These are phyloP conservation scores for Dryadula phaetusa DNA, from an alignment of 2,888 invertebrate species.

Conservation along the genomic window DNA sequence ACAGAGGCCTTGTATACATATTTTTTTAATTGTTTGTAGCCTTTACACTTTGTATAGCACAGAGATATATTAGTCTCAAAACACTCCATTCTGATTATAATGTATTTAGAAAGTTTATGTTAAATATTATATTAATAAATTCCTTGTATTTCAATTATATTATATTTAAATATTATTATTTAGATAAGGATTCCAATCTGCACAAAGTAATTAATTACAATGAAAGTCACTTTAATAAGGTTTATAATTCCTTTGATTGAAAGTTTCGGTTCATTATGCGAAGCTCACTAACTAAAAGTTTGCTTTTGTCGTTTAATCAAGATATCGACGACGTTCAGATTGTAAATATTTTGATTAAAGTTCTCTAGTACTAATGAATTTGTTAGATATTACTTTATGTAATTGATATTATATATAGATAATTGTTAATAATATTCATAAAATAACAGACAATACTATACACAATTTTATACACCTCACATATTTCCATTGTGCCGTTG, in stretches of 20 bases:
- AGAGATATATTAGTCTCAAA: too few species aligned
- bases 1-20: too few species aligned
- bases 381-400: neutral
- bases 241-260: constrained; percentile 34
- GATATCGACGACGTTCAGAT: constrained; percentile 22
- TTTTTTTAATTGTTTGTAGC: neutral
- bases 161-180: neutral
- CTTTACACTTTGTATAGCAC: too few species aligned
- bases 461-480: too few species aligned
- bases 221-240: constrained; percentile 24
- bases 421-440: neutral
- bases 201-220: constrained; percentile 25
- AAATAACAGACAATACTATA: too few species aligned
- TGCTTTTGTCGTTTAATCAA: constrained; percentile 37
- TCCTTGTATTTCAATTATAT: neutral
- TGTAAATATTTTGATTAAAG: constrained; percentile 21
- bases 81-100: too few species aligned
- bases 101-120: too few species aligned
- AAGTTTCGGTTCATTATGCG: constrained; percentile 35
- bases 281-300: constrained; percentile 24
- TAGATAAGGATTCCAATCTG: neutral
- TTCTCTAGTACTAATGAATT: neutral
- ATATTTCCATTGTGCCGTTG: too few species aligned
- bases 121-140: neutral
- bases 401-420: neutral